Conservation (phyloP, 2,113 vertebrate genomes). For the Micronycteris hirsuta region DNA sequence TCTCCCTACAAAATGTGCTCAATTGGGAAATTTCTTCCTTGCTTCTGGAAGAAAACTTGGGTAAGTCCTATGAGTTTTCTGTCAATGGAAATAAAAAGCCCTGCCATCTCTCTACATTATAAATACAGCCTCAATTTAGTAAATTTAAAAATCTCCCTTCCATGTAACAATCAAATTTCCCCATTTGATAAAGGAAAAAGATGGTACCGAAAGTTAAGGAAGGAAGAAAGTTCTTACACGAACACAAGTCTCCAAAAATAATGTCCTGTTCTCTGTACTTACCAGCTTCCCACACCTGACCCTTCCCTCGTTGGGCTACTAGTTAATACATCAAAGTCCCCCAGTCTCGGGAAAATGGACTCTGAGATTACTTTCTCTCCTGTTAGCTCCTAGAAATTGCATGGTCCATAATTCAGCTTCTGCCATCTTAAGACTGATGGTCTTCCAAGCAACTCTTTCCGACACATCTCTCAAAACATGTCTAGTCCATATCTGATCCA, state of each 20-base stretch:
- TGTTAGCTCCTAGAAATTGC: not conserved
- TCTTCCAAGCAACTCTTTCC: not conserved
- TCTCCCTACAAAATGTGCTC: not conserved
- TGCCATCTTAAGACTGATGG: not conserved
- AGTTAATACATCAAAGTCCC: not conserved
- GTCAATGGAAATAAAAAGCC: not conserved
- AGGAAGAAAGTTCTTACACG: not conserved
- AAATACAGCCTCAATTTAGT: not conserved
- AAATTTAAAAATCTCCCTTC: not conserved
- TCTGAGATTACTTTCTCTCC: not conserved
- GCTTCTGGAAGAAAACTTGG: not conserved
- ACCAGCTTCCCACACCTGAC: not conserved
- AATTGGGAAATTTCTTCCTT: not conserved
- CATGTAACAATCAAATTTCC: not conserved
- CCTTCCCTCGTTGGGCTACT: not conserved
- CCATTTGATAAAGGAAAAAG: not conserved
- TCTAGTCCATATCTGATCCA: not conserved
- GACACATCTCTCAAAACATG: not conserved
- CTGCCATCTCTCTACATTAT: not conserved
- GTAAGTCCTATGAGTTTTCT: not conserved
- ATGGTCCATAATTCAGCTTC: not conserved
- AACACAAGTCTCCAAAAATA: not conserved
- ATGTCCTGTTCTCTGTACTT: not conserved
- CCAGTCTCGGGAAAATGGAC: not conserved
- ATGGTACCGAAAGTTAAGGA: not conserved